Base-by-base conservation (phyloP, 2,113 vertebrate genomes). In the Chloebia gouldiae region DNA sequence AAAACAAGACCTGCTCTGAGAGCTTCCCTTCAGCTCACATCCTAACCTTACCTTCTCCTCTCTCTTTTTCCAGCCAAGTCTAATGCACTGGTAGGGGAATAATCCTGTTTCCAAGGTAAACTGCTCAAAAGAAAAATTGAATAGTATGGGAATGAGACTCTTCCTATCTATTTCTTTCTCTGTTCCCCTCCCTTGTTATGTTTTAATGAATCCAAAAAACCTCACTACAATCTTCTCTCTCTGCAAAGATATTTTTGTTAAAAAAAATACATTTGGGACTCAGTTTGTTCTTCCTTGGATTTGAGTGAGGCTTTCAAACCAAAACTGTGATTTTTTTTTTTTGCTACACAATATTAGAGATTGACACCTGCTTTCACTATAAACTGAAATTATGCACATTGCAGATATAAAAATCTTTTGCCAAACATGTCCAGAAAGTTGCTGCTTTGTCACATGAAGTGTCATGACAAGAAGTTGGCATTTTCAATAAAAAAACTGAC, bases 21-120 rank as follows among this genome's bases (percentile, higher is more conserved):
- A 1, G 0, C 37, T 88, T 72, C 66, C 40, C 45, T 72, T 82
- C 0, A 3, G 44, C 49, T 80, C 35, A 37, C 0, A 0, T 69
- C 66, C n/a, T n/a, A n/a, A n/a, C n/a, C n/a, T 69, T 18, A 37
- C 20, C 25, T 53, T 60, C n/a, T 63, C 47, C 51, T 68, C 15
- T n/a, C 31, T 40, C 54, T 63, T 80, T 61, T 61, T 39, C 45
- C 85, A 90, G 45, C 49, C 59, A 44, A 64, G 25, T 51, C 39
- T 66, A 89, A 66, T 1, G 2, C 20, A 22, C 28, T 61, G 61
- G n/a, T 14, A 77, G 8, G 24, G 30, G n/a, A 82, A 69, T 45
- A 86, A 64, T 44, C 28, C 44, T n/a, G 6, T 33, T 82, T 61
- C 39, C 39, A 33, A 53, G 59, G 54, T 10, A 66, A 50, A 5